Evolutionary conservation across 1,140 invertebrate genomes (phyloP), one percentile per base, ranked within the genome.

Genomic region (Drosophila rufa): DNA sequence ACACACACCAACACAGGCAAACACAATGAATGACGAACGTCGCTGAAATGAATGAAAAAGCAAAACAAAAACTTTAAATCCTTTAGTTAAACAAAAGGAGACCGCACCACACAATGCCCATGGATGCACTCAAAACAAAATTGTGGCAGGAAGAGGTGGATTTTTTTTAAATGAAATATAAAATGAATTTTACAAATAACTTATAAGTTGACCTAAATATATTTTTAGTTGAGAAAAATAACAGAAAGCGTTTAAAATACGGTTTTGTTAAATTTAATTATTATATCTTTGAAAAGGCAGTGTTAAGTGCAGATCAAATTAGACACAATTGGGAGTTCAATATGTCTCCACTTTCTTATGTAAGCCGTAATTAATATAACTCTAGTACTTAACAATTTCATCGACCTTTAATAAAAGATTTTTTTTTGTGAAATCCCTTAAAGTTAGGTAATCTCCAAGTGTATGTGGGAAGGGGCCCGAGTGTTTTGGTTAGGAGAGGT

Each of bases 11-110:
- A 57, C 12, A 46, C 4, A 55, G 46, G 38, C 15, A 42, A 22
- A 25, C 55, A 70, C 56, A 79, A 83, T 83, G 80, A 82, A 82
- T 82, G 80, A 82, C 69, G 75, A 73, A 82, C 79, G 66, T 60
- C 73, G 43, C 50, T 80, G 71, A 82, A 83, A 75, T 83, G 75
- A 82, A 79, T 79, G 75, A 80, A 84, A 79, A 73, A 79, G 56
- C 76, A 79, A 83, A 83, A 83, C 80, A 83, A 84, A 84, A 83
- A 83, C 81, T 83, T 83, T 83, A 84, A 83, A 83, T 83, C 81
- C 81, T 84, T 83, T 83, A 84, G 80, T 79, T 82, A 83, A 83
- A 83, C 80, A 83, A 84, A 84, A 80, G 77, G 48, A 76, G 69
- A 84, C 68, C 69, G 69, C 43, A 22, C 45, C 69, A 59, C 68